A percentile compares a stretch with the other conserved stretches of the same genome.
Evolutionary conservation across 2,113 vertebrate species (phyloP).

Genomic region (Eolophus roseicapilla): DNA sequence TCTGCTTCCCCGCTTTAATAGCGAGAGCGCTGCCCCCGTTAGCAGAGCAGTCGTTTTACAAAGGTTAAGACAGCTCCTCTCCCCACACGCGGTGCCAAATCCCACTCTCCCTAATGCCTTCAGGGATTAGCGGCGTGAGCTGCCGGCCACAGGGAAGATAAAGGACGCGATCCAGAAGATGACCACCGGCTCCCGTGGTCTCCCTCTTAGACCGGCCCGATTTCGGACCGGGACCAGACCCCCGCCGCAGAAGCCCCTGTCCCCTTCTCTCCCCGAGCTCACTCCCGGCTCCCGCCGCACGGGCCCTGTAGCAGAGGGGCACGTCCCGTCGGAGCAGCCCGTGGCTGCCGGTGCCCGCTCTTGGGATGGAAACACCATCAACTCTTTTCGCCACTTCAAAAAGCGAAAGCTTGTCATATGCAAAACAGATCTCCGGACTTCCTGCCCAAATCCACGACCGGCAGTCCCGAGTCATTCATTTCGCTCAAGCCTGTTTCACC

Average conservation of each 20-base stretch:
- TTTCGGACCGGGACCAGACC: conserved; percentile 1
- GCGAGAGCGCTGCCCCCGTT: conserved; percentile 50
- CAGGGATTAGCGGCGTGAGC: conserved; percentile 62
- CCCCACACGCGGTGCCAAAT: conserved; percentile 49
- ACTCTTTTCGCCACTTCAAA: conserved; percentile 3
- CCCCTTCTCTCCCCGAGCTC: background rate
- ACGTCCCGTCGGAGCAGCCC: background rate
- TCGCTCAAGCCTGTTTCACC: background rate
- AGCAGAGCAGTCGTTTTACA: conserved; percentile 30
- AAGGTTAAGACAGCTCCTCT: conserved; percentile 56
- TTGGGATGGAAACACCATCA: background rate
- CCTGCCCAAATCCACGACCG: conserved; percentile 54
- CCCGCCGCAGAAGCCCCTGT: conserved; percentile 2
- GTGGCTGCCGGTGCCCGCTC: background rate
- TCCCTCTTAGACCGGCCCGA: background rate
- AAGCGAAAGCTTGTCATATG: conserved; percentile 58
- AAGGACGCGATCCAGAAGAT: conserved; percentile 39
- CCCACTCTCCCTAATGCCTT: conserved; percentile 65
- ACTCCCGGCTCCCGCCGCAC: background rate
- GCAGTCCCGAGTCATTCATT: conserved; percentile 64
- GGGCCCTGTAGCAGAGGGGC: background rate
- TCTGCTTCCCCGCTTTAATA: background rate
- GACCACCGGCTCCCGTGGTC: background rate
- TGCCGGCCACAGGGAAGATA: conserved; percentile 44
- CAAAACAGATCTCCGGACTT: conserved; percentile 58